Conservation (phyloP, 2,888 invertebrate species). For the Machimus rusticus region DNA sequence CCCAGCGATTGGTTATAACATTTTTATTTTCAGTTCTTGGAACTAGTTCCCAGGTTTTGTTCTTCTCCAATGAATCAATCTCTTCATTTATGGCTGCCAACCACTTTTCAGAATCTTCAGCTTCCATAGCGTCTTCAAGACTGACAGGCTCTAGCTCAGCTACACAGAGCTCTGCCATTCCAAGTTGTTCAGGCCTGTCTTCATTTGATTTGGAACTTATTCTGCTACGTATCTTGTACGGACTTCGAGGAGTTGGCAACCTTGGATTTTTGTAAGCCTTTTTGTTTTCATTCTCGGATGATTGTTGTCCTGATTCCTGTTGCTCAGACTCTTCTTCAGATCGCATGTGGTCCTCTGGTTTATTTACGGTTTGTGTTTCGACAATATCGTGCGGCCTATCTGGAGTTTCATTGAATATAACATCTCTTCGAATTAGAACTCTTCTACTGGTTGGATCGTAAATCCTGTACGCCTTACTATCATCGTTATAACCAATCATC, state of each 20-base stretch:
- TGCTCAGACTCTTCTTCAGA: neutral
- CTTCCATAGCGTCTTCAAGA: conserved; percentile 36
- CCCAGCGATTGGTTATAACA: conserved; percentile 44
- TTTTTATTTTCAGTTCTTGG: neutral
- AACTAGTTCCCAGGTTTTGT: conserved; percentile 40
- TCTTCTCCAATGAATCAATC: conserved; percentile 17
- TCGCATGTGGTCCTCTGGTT: neutral
- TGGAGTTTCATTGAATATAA: conserved; percentile 37
- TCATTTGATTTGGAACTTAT: neutral
- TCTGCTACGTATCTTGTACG: neutral
- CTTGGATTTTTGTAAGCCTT: conserved; percentile 32
- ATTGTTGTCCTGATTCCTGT: neutral
- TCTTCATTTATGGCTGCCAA: conserved; percentile 6
- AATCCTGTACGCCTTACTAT: conserved; percentile 5
- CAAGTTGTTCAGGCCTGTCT: neutral
- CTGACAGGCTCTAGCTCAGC: conserved; percentile 30
- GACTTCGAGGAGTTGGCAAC: conserved; percentile 31
- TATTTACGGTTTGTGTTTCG: neutral
- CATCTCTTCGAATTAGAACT: conserved; percentile 42
- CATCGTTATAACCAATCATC: neutral
- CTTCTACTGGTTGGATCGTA: conserved; percentile 14
- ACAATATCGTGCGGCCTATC: neutral
- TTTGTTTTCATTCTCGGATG: neutral
- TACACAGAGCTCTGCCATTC: conserved; percentile 18
- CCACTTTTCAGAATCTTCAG: neutral